A percentile compares a stretch with the other conserved stretches of the same genome.
phyloP scores from a whole-genome alignment of 2,113 vertebrate species.

The Dolichallabes microphthalmus region DNA sequence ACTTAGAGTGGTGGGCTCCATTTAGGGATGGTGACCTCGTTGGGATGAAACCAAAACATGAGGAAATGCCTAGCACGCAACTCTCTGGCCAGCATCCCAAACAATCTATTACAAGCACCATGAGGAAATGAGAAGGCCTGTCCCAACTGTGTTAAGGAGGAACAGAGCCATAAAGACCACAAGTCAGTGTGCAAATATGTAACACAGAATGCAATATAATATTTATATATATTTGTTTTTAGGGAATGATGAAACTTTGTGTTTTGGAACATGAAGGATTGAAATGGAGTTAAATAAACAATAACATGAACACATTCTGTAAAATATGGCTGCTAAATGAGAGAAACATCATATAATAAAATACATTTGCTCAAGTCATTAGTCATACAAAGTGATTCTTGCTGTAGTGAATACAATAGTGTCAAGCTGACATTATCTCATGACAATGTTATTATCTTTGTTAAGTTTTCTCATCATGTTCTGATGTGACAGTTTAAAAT shows the following conservation, averaged over 20 bases:
- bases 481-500: neutral
- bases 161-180: conserved; percentile 47
- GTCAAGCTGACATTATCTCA: neutral
- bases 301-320: neutral
- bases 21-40: conserved; percentile 57
- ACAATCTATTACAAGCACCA: conserved; percentile 57
- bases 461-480: neutral
- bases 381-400: neutral
- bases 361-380: neutral
- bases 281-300: neutral
- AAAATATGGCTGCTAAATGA: neutral
- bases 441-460: neutral
- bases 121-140: conserved; percentile 63
- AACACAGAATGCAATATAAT: neutral
- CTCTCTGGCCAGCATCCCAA: conserved; percentile 54
- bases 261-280: neutral
- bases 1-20: conserved; percentile 37
- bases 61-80: conserved; percentile 56
- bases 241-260: neutral
- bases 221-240: neutral
- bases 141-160: conserved; percentile 57
- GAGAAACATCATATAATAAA: neutral
- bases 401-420: neutral
- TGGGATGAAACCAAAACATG: conserved; percentile 59
- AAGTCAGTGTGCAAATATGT: conserved; percentile 29